Conservation (phyloP, 2,797 vertebrate species). For the Darevskia mixta region DNA sequence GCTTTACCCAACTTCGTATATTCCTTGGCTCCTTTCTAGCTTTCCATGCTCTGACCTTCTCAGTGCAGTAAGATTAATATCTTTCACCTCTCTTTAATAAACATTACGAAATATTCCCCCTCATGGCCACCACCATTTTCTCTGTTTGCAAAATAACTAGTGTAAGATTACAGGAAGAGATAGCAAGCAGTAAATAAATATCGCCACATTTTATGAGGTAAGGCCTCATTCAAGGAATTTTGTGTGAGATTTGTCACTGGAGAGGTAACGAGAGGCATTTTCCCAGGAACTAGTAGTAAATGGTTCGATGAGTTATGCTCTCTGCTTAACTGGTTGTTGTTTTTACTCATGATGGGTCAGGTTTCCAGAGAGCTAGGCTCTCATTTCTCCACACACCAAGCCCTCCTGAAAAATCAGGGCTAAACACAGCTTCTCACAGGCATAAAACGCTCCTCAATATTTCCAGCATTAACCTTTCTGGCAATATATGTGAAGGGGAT, state of each 20-base stretch:
- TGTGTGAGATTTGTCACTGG: constrained; percentile 44
- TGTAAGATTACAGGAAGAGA: constrained; percentile 28
- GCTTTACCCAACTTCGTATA: constrained; percentile 1
- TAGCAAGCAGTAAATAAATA: constrained; percentile 29
- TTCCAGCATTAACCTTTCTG: constrained; percentile 12
- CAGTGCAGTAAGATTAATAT: constrained; percentile 23
- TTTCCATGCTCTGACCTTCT: background rate
- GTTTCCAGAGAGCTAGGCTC: background rate
- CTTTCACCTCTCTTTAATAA: constrained; percentile 28
- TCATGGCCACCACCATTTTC: background rate
- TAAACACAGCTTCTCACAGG: constrained; percentile 38
- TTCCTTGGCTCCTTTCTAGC: constrained; percentile 37
- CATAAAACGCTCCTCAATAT: constrained; percentile 22
- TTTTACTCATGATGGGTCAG: constrained; percentile 38
- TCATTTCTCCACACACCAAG: background rate
- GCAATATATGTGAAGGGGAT: background rate
- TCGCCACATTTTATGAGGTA: constrained; percentile 46
- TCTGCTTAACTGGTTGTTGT: constrained; percentile 18
- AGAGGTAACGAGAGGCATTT: constrained; percentile 46
- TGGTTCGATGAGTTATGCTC: constrained; percentile 38
- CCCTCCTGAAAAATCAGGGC: background rate
- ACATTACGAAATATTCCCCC: background rate
- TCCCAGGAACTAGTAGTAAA: constrained; percentile 49
- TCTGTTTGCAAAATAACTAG: constrained; percentile 3
- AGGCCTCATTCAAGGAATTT: constrained; percentile 31